These are phyloP conservation scores for Diachasma alloeum DNA, from an alignment of 1,140 invertebrate species.

Conservation along the genomic window DNA sequence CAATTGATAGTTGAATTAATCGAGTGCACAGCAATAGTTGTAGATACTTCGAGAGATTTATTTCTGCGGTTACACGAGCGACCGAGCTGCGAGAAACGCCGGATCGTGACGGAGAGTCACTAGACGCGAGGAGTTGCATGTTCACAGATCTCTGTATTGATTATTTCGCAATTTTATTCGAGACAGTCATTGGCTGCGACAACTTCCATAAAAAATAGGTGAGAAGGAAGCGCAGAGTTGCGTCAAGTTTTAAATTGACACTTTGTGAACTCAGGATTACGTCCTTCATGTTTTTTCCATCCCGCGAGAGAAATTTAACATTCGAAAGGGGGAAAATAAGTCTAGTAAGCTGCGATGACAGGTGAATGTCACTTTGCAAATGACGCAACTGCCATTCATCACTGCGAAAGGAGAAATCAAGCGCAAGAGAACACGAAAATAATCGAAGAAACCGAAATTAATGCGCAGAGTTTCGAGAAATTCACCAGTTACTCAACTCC, in stretches of 20 bases:
- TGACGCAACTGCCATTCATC: not conserved
- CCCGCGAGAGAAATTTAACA: not conserved
- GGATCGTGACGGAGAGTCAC: not conserved
- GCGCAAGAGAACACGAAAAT: not conserved
- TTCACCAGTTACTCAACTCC: not conserved
- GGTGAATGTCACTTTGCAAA: not conserved
- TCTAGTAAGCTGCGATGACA: not conserved
- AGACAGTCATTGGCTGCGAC: not conserved
- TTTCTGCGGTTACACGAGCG: not conserved
- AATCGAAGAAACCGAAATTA: not conserved
- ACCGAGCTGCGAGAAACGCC: not conserved
- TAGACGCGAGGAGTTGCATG: not conserved
- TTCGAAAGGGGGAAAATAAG: not conserved
- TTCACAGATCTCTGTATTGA: not conserved
- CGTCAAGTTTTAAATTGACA: not conserved
- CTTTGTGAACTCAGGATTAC: not conserved
- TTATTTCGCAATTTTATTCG: not conserved
- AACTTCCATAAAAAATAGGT: not conserved
- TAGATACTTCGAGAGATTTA: not conserved
- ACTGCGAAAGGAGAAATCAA: not conserved
- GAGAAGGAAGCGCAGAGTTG: not conserved
- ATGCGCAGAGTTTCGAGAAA: not conserved
- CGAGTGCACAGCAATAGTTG: not conserved
- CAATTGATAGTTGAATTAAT: not conserved
- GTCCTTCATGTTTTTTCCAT: not conserved